phyloP scores from a whole-genome alignment of 2,113 vertebrate species.

The Clarias batrachus region DNA sequence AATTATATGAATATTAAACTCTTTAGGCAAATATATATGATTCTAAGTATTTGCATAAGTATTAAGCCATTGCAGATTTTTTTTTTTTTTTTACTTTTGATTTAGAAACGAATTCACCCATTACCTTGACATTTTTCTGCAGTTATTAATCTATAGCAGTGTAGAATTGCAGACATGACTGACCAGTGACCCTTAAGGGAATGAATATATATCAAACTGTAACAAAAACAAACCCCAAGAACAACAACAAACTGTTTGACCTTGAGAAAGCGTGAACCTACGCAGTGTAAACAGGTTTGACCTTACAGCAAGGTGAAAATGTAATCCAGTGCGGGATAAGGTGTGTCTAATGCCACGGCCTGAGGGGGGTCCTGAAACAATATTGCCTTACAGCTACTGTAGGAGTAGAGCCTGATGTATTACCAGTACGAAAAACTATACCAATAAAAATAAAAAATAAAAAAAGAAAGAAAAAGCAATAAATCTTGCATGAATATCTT shows the following conservation, averaged over 20 bases:
- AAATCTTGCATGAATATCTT: not conserved
- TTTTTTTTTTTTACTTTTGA: not conserved
- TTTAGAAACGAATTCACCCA: not conserved
- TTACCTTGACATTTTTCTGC: not conserved
- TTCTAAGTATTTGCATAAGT: not conserved
- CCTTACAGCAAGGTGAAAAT: not conserved
- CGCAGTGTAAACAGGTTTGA: conserved; percentile 11
- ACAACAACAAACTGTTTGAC: not conserved
- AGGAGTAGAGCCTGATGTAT: not conserved
- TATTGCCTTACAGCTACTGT: not conserved
- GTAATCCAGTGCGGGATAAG: not conserved
- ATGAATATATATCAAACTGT: not conserved
- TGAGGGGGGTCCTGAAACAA: no score
- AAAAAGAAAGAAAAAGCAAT: not conserved
- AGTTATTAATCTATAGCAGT: not conserved
- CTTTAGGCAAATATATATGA: not conserved
- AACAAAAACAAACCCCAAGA: not conserved
- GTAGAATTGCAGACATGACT: not conserved
- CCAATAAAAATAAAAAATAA: not conserved
- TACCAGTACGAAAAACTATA: not conserved
- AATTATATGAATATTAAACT: not conserved
- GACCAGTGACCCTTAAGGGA: not conserved
- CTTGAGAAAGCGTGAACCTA: not conserved
- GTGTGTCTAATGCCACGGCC: not conserved
- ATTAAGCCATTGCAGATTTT: not conserved